Evolutionary conservation across 2,797 vertebrate genomes (phyloP).

Genomic region (Microctenopoma stevenorrisi): DNA sequence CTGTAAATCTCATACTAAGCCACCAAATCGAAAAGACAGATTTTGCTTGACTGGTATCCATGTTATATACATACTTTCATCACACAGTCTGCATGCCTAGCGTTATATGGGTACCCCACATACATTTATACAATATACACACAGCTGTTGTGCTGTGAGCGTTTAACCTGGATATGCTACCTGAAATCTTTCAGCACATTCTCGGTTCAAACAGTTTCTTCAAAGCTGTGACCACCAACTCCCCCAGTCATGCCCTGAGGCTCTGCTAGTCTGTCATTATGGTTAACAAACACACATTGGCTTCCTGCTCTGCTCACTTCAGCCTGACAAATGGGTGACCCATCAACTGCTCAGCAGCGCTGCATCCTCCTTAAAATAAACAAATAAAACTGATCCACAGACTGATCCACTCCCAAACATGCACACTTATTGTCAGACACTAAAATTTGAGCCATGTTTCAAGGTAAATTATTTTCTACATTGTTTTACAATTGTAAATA

Average conservation of each 20-base stretch:
- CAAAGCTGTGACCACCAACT: constrained; percentile 66
- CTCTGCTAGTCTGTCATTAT: constrained; percentile 78
- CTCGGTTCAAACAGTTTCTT: constrained; percentile 74
- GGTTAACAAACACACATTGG: constrained; percentile 63
- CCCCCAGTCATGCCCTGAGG: constrained; percentile 60
- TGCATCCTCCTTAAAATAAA: constrained; percentile 64
- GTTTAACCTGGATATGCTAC: constrained; percentile 56
- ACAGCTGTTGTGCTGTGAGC: constrained; percentile 72
- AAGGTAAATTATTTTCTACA: constrained; percentile 8
- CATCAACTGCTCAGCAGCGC: constrained; percentile 60
- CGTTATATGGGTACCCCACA: constrained; percentile 31
- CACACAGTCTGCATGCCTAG: constrained; percentile 34
- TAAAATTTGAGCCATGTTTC: background rate
- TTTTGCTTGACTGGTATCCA: background rate
- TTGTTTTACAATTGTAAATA: constrained; percentile 23
- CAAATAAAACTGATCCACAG: constrained; percentile 50
- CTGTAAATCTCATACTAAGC: background rate
- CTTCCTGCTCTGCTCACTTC: constrained; percentile 75
- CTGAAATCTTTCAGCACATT: constrained; percentile 71
- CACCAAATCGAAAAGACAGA: background rate
- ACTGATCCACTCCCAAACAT: background rate
- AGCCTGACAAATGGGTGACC: constrained; percentile 68
- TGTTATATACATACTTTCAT: constrained; percentile 39
- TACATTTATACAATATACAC: constrained; percentile 54
- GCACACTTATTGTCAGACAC: constrained; percentile 14